Base-by-base conservation (phyloP, 2,113 vertebrate genomes). In the Cyanoliseus patagonus region DNA sequence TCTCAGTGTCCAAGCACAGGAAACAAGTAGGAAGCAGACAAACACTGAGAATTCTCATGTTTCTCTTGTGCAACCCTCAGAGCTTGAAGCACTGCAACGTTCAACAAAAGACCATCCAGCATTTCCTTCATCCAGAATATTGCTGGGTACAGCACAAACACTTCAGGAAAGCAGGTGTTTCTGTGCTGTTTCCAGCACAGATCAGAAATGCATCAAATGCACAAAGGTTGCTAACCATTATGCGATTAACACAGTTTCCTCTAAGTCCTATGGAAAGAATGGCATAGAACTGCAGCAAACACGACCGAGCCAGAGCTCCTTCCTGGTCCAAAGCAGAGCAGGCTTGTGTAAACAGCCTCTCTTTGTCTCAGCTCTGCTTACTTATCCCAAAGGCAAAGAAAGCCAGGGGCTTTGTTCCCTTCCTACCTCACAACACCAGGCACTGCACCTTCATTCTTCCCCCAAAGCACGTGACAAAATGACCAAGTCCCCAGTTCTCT, bases 1-100 rank as follows among this genome's bases (percentile, higher is more conserved):
- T 81, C 61, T 84, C 64, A 27, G 83, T 41, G 73, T 61, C 33
- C 72, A 79, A 70, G 37, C 35, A 74, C 72, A 90, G 46, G 39
- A 81, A 88, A 63, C 37, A 33, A 63, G 52, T 19, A 92, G 49
- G 67, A 92, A 74, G 76, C 61, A 93, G 53, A 90, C 67, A 72
- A 63, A 84, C 57, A 84, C 35, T 0, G 4, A 85, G 39, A 64
- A 41, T 70, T 74, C 31, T 86, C 76, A 77, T n/a, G 53, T 83
- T 90, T 95, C 90, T 90, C 88, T 72, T 63, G 55, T 62, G 66
- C 35, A 35, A 33, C 64, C 13, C 13, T 42, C 55, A 39, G 35
- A 9, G 61, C 61, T 47, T 2, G 3, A 17, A 59, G 19, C 27
- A 27, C 27, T 6, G 18, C 41, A 73, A 24, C 0, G 0, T 24